Evolutionary conservation across 2,888 invertebrate genomes (phyloP), one percentile per base, ranked within the genome.

Genomic region (Lasioglossum figueresi): DNA sequence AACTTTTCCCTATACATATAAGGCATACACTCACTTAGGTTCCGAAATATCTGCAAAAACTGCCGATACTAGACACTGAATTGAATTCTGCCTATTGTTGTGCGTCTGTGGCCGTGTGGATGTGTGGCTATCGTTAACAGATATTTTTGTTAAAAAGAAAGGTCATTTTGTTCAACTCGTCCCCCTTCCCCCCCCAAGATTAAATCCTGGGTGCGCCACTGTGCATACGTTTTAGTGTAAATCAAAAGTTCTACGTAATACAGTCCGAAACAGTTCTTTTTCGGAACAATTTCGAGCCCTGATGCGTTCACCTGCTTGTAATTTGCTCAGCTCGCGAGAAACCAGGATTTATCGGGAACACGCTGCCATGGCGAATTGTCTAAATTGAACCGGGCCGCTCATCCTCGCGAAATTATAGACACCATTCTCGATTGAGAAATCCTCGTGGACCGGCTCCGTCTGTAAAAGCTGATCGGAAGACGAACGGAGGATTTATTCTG

Each of bases 261-360:
- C 23, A 52, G 48, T 6, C 23, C 1, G 52, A 52, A 52, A 52
- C 23, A 52, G 52, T 52, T 23, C 10, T 52, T 23, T 10, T n/a
- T n/a, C 52, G 52, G 3, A n/a, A n/a, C 3, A n/a, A n/a, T 52
- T 52, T 52, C 52, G 52, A 52, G 23, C 23, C n/a, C 23, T n/a
- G 52, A 10, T n/a, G n/a, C 23, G 52, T 63, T 31, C 63, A 31
- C 16, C 63, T 59, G n/a, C 63, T 27, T 6, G 31, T 31, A 52
- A 31, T 63, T 16, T 63, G 31, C 31, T 16, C 4, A 3, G 27
- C 27, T 59, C 72, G 27, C 79, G 40, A 43, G 76, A 73, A 85
- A 76, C 10, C 73, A 45, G 56, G 31, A 43, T 82, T 77, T 77
- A 82, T 82, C 52, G 66, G 23, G 73, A 52, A 70, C 34, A 45